Conservation (phyloP, 1,140 invertebrate genomes). For the Leptinotarsa lineolata region DNA sequence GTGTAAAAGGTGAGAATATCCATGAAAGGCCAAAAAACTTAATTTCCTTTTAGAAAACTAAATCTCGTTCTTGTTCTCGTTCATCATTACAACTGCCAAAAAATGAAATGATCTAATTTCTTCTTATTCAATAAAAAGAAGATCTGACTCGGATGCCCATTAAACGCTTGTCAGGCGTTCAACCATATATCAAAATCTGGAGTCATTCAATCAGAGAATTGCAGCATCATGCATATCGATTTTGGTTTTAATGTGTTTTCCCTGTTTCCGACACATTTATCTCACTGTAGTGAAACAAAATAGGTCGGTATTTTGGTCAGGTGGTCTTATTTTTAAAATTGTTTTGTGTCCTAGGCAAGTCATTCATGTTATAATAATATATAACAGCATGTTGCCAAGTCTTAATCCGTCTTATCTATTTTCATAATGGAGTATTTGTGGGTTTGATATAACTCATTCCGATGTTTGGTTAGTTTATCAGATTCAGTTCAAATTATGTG, state of each 20-base stretch:
- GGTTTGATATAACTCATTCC: neutral
- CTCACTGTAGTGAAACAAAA: too few relatives aligned
- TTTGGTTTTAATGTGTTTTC: neutral
- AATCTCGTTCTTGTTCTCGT: too few relatives aligned
- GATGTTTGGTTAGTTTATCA: too few relatives aligned
- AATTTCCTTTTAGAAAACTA: too few relatives aligned
- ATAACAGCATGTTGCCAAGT: neutral
- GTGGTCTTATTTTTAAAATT: neutral
- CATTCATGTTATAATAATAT: neutral
- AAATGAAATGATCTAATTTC: too few relatives aligned
- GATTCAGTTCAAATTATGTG: too few relatives aligned
- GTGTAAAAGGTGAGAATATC: too few relatives aligned
- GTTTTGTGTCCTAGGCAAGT: neutral
- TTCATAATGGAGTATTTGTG: neutral
- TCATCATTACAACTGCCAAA: too few relatives aligned
- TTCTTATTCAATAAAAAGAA: too few relatives aligned
- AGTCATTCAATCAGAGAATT: neutral
- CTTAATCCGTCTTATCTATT: neutral
- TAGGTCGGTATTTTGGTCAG: neutral
- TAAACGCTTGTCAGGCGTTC: neutral
- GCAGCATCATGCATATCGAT: neutral
- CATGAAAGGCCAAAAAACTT: too few relatives aligned
- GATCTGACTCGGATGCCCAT: too few relatives aligned
- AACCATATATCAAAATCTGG: neutral
- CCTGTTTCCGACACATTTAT: neutral